A percentile compares a stretch with the other conserved stretches of the same genome.
Evolutionary conservation across 2,797 vertebrate species (phyloP).

Genomic region (Yasuhikotakia modesta): DNA sequence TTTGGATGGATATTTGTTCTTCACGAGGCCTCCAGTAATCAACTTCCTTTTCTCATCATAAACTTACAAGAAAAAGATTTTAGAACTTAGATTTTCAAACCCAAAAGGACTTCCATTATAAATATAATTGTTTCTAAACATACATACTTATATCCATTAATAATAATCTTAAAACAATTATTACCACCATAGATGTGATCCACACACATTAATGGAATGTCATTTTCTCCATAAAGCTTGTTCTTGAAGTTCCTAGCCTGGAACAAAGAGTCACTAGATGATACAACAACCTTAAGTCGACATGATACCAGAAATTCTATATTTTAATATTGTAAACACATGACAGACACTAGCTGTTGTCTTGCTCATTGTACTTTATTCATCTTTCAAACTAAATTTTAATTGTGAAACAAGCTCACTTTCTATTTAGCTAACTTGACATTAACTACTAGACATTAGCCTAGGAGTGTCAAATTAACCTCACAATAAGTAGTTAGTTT

Average conservation of each 20-base stretch:
- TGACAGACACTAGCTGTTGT: not conserved
- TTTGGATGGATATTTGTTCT: slow-evolving; percentile 82
- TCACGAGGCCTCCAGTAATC: slow-evolving; percentile 74
- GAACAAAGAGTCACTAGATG: slow-evolving; percentile 47
- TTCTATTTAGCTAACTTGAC: slow-evolving; percentile 1
- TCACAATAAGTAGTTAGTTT: slow-evolving; percentile 1
- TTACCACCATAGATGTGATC: slow-evolving; percentile 88
- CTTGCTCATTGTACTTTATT: not conserved
- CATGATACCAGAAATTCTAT: not conserved
- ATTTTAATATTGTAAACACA: slow-evolving; percentile 8
- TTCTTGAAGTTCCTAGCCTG: slow-evolving; percentile 83
- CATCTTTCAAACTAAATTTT: slow-evolving; percentile 14
- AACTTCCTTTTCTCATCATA: slow-evolving; percentile 87
- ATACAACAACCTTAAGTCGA: slow-evolving; percentile 2
- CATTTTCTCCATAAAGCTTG: slow-evolving; percentile 87
- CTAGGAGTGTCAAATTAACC: not conserved
- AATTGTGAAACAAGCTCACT: not conserved
- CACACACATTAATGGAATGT: slow-evolving; percentile 85
- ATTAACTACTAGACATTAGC: not conserved
- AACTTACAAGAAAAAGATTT: slow-evolving; percentile 68
- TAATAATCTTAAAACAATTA: not conserved
- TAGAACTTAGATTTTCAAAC: not conserved
- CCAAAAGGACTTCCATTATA: not conserved
- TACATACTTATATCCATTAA: not conserved
- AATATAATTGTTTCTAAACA: not conserved